phyloP scores from a whole-genome alignment of 1,140 invertebrate genomes.

The Ceratosolen fusciceps region DNA sequence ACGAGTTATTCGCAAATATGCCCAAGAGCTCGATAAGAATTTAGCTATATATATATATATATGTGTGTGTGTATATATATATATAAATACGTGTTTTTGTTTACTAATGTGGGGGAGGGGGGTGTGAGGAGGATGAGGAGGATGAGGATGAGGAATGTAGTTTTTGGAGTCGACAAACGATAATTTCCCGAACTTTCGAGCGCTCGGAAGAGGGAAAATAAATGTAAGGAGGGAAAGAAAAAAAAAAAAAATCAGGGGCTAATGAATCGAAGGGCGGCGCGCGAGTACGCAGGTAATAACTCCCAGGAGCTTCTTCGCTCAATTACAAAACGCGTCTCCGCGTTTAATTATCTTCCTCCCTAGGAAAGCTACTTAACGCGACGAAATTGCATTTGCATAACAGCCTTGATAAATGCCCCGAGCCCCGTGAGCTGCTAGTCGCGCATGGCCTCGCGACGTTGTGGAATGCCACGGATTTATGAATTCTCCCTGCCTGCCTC shows the following conservation, averaged over 20 bases:
- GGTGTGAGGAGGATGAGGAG: too few species aligned
- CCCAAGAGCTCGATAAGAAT: too few species aligned
- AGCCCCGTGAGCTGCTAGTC: background rate
- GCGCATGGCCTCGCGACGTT: background rate
- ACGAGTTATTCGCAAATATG: too few species aligned
- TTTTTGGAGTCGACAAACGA: too few species aligned
- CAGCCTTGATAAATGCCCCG: background rate
- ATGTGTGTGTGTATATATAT: too few species aligned
- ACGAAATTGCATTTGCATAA: constrained; percentile 11
- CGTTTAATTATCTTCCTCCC: background rate
- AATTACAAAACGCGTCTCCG: background rate
- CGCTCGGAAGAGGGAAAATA: too few species aligned
- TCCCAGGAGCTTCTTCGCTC: background rate
- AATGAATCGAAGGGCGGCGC: background rate
- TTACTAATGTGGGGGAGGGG: too few species aligned
- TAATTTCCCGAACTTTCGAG: too few species aligned
- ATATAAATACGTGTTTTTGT: too few species aligned
- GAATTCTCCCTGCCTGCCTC: constrained; percentile 7
- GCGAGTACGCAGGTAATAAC: background rate
- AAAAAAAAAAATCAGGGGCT: background rate
- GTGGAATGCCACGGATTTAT: constrained; percentile 10
- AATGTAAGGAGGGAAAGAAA: too few species aligned
- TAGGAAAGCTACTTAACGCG: background rate
- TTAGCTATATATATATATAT: too few species aligned
- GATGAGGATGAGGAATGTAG: too few species aligned